Conservation (phyloP, 2,888 invertebrate genomes). For the Eupithecia abbreviata region DNA sequence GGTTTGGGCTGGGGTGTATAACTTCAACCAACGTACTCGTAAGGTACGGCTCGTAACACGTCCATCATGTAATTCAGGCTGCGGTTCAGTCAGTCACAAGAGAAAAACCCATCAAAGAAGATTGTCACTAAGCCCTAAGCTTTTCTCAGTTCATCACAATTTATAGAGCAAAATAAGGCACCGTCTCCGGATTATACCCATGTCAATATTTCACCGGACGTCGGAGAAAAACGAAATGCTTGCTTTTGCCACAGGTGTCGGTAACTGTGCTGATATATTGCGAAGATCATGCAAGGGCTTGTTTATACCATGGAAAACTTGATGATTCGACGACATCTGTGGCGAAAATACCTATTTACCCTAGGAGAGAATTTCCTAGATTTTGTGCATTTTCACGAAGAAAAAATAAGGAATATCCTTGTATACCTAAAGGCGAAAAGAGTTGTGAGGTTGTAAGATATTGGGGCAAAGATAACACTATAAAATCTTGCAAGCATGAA, state of each 20-base stretch:
- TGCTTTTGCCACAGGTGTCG: slow-evolving; percentile 30
- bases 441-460: no score
- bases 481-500: not conserved
- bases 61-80: not conserved
- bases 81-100: not conserved
- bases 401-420: not conserved
- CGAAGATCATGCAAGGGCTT: slow-evolving; percentile 15
- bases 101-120: not conserved
- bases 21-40: not conserved
- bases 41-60: not conserved
- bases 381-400: not conserved
- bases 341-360: not conserved
- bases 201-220: slow-evolving; percentile 31
- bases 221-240: slow-evolving; percentile 25
- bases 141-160: slow-evolving; percentile 16
- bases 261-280: slow-evolving; percentile 20
- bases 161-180: slow-evolving; percentile 19
- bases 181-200: slow-evolving; percentile 24
- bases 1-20: not conserved
- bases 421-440: not conserved
- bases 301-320: slow-evolving; percentile 13
- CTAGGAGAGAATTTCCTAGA: not conserved
- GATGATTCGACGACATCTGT: slow-evolving; percentile 9
- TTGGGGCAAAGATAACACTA: not conserved
- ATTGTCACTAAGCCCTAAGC: not conserved